Evolutionary conservation across 2,797 vertebrate genomes (phyloP), one percentile per base, ranked within the genome.

Genomic region (Tolypeutes matacus): DNA sequence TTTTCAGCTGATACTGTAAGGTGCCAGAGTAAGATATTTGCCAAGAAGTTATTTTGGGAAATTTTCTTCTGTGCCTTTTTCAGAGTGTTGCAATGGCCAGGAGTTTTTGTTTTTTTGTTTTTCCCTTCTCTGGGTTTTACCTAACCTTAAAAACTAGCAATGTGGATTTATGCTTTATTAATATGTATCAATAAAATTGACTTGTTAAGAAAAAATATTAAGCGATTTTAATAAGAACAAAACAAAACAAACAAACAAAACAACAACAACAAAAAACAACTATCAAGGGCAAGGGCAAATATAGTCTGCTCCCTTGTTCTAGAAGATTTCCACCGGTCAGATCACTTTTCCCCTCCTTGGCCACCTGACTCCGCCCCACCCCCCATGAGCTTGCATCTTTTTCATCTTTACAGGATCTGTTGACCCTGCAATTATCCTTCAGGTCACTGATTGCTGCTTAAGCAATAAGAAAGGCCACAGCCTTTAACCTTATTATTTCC

Each of bases 141-240:
- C 51, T 95, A 94, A 95, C 95, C 94, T 97, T 93, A 81, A 91
- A 94, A 81, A 53, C 83, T 85, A 89, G 80, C 96, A 96, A 97
- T 46, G 46, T 46, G 46, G 46, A 46, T 46, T 46, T 46, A 46
- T 46, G 46, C 46, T 46, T 46, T 46, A 46, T 46, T 46, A 46
- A 46, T 46, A 46, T 46, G 46, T 46, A 46, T 46, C 46, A 8
- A 46, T 46, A 46, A 46, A 46, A 46, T 46, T 46, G 46, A 9
- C 2, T 46, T 46, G 39, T 39, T 39, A 39, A 39, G 39, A 46
- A 46, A 11, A 46, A 46, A 46, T 9, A 6, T 46, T 8, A 46
- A 46, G 46, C 46, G 11, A 46, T 9, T 46, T 46, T 46, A 46
- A 46, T 46, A 46, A 46, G 46, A 46, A 46, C 1, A 46, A 11